Base-by-base conservation (phyloP, 2,888 invertebrate species). In the Taenaris catops region DNA sequence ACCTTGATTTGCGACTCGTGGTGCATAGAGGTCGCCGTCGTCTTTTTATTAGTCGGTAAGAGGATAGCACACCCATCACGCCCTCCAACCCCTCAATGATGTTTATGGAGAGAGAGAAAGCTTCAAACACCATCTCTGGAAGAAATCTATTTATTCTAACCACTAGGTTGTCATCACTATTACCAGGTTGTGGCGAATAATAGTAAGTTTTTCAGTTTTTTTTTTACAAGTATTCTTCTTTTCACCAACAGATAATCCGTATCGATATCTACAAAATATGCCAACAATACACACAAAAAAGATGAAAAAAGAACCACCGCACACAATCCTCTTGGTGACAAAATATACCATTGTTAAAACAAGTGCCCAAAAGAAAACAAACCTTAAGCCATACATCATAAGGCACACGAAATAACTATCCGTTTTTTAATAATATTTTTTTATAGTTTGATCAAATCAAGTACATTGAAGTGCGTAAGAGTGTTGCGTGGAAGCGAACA, bases 291-390 rank as follows among this genome's bases (percentile, higher is more conserved):
- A 12, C 5, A 26, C 18, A 16, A 23, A 33, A 38, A 39, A 25
- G 17, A n/a, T 16, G n/a, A n/a, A 7, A 31, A 39, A 36, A 12
- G 12, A 20, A 28, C 29, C 33, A 27, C 40, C 36, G 20, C 40
- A 17, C 29, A 9, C 25, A 39, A 43, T 43, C 42, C 28, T 29
- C 40, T 43, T 32, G 16, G 12, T 27, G 23, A 8, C 33, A 29
- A 36, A 26, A 39, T 12, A 29, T 17, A 10, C 18, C 23, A 24
- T 28, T 19, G 8, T 23, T 8, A 1, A 11, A 4, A 20, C 8
- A n/a, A 7, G 21, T 27, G 12, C 24, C 19, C 6, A 5, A 20
- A 21, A 24, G n/a, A 25, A 24, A 11, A 12, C 25, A 8, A 25
- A 25, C 29, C 24, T 20, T 31, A 19, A 6, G 4, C 5, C 5